phyloP scores from a whole-genome alignment of 2,797 vertebrate species.

The Sylvilagus floridanus region DNA sequence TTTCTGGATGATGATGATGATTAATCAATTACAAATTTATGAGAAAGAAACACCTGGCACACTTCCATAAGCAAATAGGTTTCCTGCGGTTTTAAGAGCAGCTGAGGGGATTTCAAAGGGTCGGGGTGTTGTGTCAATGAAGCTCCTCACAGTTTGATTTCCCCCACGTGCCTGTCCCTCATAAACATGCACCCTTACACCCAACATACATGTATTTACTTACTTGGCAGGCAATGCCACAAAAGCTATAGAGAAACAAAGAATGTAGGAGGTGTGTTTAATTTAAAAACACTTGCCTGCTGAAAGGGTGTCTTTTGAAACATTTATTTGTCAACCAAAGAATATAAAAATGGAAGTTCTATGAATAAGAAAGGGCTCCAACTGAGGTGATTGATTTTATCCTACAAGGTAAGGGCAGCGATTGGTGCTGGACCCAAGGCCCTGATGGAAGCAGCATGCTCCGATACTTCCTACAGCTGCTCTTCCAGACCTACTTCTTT shows the following conservation, averaged over 20 bases:
- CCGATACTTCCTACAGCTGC: not conserved
- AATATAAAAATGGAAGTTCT: not conserved
- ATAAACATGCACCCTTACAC: conserved; percentile 82
- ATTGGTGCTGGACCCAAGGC: not conserved
- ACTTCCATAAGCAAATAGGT: conserved; percentile 88
- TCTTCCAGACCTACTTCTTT: not conserved
- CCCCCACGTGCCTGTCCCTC: conserved; percentile 76
- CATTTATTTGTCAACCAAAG: not conserved
- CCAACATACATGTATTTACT: conserved; percentile 1
- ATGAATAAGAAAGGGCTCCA: not conserved
- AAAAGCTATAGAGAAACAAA: conserved; percentile 68
- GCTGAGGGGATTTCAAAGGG: conserved; percentile 84
- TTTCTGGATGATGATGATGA: conserved; percentile 84
- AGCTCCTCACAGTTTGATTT: conserved; percentile 85
- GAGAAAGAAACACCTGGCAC: conserved; percentile 92
- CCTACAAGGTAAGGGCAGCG: not conserved
- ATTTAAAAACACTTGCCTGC: not conserved
- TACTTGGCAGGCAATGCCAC: conserved; percentile 73
- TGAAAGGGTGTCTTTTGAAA: not conserved
- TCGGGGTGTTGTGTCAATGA: conserved; percentile 78
- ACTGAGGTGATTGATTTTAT: not conserved
- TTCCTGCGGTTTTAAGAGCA: conserved; percentile 85
- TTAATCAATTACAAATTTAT: conserved; percentile 91
- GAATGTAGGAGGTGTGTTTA: not conserved
- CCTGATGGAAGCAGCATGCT: not conserved